Evolutionary conservation across 2,797 vertebrate species (phyloP), one percentile per base, ranked within the genome.

Genomic region (Echiichthys vipera): DNA sequence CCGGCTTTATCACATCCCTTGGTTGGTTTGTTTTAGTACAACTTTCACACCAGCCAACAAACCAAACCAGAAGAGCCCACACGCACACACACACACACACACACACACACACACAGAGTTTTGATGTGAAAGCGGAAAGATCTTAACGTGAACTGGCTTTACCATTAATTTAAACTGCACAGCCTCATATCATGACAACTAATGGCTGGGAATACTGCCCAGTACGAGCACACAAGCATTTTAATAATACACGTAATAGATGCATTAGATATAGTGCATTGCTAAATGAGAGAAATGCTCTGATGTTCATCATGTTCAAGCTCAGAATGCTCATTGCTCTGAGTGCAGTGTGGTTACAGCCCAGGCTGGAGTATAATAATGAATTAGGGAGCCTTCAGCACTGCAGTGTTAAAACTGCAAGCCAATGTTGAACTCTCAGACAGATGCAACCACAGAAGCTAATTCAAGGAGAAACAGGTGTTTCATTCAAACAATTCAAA

Each of bases 381-480:
- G 51, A 62, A 72, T 85, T 56, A 70, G 55, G 58, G 64, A 5
- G 62, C 70, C 47, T 55, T 66, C 40, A 51, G 58, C 66, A 3
- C 24, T 2, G 50, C 11, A 1, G 46, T 18, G 57, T 43, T 69
- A 18, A 56, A 55, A 57, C 51, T 25, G 36, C 62, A 34, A n/a
- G 45, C 54, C 45, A 2, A 2, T n/a, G 51, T 29, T 71, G 43
- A 56, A 64, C 43, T 30, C 4, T 3, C 56, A 65, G 5, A 62
- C 71, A 65, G 56, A 76, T 54, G 64, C 54, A 54, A 7, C 22
- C 68, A 27, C 54, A 47, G 62, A 61, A 37, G 71, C 84, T 64
- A 54, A 80, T 70, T 84, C 18, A 27, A 77, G 39, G 39, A 63
- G 73, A 59, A 83, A 63, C 81, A 82, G 75, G 84, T 85, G 84